Evolutionary conservation across 2,888 invertebrate species (phyloP), one percentile per base, ranked within the genome.

Genomic region (Phrixothrix hirtus): DNA sequence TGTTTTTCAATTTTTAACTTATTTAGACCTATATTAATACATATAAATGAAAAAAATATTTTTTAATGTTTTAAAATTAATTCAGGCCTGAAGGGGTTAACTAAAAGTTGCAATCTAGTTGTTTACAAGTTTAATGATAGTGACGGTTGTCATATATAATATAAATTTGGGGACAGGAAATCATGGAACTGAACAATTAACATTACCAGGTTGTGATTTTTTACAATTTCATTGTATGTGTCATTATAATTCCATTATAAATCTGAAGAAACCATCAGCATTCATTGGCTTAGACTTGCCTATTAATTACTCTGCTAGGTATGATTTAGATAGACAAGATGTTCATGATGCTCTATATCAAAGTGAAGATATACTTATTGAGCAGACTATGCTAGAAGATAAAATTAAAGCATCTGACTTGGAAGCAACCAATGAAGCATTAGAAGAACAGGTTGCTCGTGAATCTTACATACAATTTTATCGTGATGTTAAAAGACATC

Each of bases 381-480:
- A 91, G 75, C 87, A 89, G 86, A 87, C 91, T 1, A 94, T 94
- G 92, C 79, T 94, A 63, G 89, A 93, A 74, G 93, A 94, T 72
- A 94, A 94, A 72, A 75, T 93, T 34, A 83, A 87, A 65, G 92
- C 92, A 54, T 92, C 92, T 3, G 93, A 94, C 74, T 92, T 90
- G 90, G 92, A 94, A 73, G 88, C 92, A 5, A 94, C 93, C 0
- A 91, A 91, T 70, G 91, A 92, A 72, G 88, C 89, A n/a, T 86
- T 93, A 46, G 89, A 91, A 68, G 90, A 92, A 70, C 91, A 92
- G 77, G 88, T 91, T 5, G 91, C 92, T 2, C 78, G 90, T n/a
- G 91, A 92, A 75, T 90, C 89, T 29, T 92, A 91, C 74, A 80
- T 91, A 36, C 89, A 91, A 70, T 92, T 72, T 65, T 75, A 73